Conservation (phyloP, 2,797 vertebrate genomes). For the Pangasius krempfi region DNA sequence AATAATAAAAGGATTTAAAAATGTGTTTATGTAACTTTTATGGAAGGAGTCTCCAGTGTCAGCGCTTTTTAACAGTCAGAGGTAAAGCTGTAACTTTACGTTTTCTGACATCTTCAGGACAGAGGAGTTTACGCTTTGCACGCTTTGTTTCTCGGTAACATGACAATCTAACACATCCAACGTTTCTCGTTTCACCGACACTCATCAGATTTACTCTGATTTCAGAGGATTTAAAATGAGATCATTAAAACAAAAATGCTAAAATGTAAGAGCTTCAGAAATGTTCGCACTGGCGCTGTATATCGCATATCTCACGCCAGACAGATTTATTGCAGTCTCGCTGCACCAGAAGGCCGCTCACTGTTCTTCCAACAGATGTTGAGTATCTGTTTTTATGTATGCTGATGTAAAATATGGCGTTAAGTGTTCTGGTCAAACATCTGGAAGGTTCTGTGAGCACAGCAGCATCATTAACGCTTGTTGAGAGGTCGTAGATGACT, state of each 20-base stretch:
- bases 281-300: neutral
- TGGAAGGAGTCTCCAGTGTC: neutral
- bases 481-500: constrained; percentile 33
- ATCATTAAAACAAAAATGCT: neutral
- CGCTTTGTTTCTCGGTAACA: neutral
- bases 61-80: neutral
- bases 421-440: constrained; percentile 11
- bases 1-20: neutral
- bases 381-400: constrained; percentile 7
- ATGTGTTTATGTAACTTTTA: neutral
- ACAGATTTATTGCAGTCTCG: neutral
- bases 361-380: neutral
- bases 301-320: neutral
- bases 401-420: neutral
- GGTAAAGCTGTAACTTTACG: neutral
- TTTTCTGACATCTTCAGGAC: neutral
- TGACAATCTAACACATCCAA: neutral
- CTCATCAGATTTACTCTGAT: neutral
- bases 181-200: neutral
- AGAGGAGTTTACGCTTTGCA: neutral
- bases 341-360: neutral
- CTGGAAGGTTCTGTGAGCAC: constrained; percentile 25
- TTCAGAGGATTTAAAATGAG: neutral
- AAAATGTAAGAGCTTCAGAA: neutral
- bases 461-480: constrained; percentile 13